A percentile compares a stretch with the other conserved stretches of the same genome.
Conservation (phyloP, 2,888 invertebrate genomes). For the Archips xylosteana region DNA sequence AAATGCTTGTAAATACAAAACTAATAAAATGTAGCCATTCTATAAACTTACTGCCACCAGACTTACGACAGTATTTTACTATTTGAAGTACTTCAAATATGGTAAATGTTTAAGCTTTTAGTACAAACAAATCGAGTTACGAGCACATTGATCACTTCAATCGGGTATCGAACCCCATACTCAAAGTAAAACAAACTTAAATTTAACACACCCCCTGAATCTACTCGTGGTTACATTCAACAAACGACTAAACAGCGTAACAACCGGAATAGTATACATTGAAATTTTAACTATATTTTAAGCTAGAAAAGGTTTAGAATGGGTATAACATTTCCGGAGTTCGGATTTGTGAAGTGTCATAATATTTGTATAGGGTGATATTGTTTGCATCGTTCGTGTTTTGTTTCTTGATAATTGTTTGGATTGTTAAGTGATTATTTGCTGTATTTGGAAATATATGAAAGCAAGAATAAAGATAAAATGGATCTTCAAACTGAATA, state of each 20-base stretch:
- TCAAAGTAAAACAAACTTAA: constrained; percentile 61
- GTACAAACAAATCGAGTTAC: not conserved
- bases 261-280: constrained; percentile 47
- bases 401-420: constrained; percentile 59
- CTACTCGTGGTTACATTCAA: constrained; percentile 47
- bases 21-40: not conserved
- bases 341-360: constrained; percentile 44
- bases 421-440: constrained; percentile 32
- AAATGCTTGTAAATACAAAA: not conserved
- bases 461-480: not conserved
- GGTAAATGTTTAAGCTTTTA: not conserved
- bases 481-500: too few relatives aligned
- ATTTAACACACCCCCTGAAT: constrained; percentile 69
- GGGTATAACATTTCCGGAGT: not conserved
- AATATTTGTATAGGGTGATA: constrained; percentile 57
- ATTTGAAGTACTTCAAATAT: not conserved
- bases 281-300: constrained; percentile 47
- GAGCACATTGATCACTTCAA: constrained; percentile 23
- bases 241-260: constrained; percentile 48
- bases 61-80: not conserved
- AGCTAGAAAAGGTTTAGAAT: constrained; percentile 40
- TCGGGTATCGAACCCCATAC: constrained; percentile 57
- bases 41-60: not conserved
- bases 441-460: not conserved
- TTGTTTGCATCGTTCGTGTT: constrained; percentile 66